Percentiles rank a stretch among this genome's conserved stretches.
phyloP scores from a whole-genome alignment of 2,888 invertebrate genomes.

The Eremobia ochroleuca region DNA sequence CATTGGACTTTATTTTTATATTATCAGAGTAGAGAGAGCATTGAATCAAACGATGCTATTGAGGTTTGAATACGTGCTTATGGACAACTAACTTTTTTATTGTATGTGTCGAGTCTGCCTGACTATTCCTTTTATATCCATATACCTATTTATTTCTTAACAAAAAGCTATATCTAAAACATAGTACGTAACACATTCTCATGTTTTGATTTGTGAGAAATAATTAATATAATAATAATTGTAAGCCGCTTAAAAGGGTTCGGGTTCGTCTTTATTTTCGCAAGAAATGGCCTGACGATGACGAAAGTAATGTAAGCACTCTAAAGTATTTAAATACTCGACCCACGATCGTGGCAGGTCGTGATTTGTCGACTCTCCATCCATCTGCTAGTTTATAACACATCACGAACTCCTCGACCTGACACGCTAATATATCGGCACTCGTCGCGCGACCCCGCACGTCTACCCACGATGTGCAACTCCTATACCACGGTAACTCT shows the following conservation, averaged over 20 bases:
- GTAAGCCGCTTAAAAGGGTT: slow-evolving; percentile 38
- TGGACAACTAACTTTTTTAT: slow-evolving; percentile 13
- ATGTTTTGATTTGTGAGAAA: slow-evolving; percentile 2
- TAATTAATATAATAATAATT: not conserved
- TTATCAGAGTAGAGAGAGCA: slow-evolving; percentile 27
- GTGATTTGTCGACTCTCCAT: slow-evolving; percentile 47
- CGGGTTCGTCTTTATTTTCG: not conserved
- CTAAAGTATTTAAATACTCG: slow-evolving; percentile 32
- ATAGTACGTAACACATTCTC: not conserved
- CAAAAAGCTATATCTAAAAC: not conserved
- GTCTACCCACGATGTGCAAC: slow-evolving; percentile 68
- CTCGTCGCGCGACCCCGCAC: slow-evolving; percentile 69
- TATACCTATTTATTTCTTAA: not conserved
- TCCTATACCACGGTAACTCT: slow-evolving; percentile 34
- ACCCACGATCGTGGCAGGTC: slow-evolving; percentile 21
- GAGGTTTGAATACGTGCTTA: slow-evolving; percentile 10
- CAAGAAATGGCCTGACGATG: slow-evolving; percentile 18
- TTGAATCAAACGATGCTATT: slow-evolving; percentile 36
- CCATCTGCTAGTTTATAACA: slow-evolving; percentile 56
- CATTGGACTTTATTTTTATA: slow-evolving; percentile 65
- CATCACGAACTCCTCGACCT: slow-evolving; percentile 53
- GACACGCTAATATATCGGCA: slow-evolving; percentile 66
- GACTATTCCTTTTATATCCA: not conserved
- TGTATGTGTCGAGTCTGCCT: not conserved
- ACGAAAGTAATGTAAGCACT: slow-evolving; percentile 15